phyloP scores from a whole-genome alignment of 2,113 vertebrate genomes.

The Tylochromis polylepis region DNA sequence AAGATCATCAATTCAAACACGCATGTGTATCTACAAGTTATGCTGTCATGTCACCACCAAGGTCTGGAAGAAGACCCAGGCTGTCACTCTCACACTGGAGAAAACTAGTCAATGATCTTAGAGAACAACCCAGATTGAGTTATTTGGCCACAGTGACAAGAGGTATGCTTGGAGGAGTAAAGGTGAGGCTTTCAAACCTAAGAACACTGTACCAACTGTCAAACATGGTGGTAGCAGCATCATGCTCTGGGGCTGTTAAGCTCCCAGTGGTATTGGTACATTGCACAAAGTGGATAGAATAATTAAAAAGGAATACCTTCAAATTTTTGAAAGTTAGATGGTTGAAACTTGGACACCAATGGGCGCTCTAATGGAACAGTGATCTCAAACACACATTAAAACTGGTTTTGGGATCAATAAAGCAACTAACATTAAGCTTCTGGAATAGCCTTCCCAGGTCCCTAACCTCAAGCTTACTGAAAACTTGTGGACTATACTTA shows the following conservation, averaged over 20 bases:
- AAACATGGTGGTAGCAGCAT: neutral
- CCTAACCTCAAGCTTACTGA: neutral
- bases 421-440: neutral
- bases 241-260: neutral
- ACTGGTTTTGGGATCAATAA: neutral
- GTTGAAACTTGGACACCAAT: neutral
- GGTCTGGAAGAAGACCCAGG: neutral
- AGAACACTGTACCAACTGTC: neutral
- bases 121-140: neutral
- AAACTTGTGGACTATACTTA: neutral
- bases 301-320: neutral
- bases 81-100: neutral
- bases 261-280: neutral
- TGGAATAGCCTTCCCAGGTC: neutral
- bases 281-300: neutral
- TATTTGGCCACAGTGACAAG: neutral
- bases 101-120: neutral
- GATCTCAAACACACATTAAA: neutral
- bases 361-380: neutral
- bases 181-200: neutral
- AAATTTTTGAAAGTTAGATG: neutral
- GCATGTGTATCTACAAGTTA: neutral
- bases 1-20: neutral
- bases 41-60: too few species aligned
- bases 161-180: neutral